Evolutionary conservation across 2,797 vertebrate species (phyloP).

Genomic region (Lutjanus campechanus): DNA sequence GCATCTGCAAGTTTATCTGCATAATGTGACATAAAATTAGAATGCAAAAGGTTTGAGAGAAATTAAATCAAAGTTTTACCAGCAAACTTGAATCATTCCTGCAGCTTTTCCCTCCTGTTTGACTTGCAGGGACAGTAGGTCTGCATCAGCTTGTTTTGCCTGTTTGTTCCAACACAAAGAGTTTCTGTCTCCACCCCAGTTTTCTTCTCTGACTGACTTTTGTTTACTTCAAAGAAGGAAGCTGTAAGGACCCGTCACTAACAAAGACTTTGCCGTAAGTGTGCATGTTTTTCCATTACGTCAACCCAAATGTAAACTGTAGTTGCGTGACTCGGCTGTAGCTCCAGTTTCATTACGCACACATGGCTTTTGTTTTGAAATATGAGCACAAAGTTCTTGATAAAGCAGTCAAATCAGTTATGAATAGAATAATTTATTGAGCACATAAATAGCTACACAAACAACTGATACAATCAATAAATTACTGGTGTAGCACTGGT

Average conservation of each 20-base stretch:
- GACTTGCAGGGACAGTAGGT: slow-evolving; percentile 23
- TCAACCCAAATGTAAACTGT: slow-evolving; percentile 36
- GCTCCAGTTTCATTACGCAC: slow-evolving; percentile 46
- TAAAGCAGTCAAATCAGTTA: slow-evolving; percentile 9
- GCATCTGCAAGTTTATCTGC: slow-evolving; percentile 18
- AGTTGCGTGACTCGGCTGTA: slow-evolving; percentile 46
- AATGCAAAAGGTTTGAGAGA: not conserved
- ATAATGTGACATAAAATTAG: not conserved
- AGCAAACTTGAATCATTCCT: not conserved
- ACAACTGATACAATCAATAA: slow-evolving; percentile 58
- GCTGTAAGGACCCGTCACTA: not conserved
- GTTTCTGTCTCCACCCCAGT: slow-evolving; percentile 68
- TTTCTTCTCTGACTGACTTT: slow-evolving; percentile 19
- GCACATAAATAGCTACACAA: slow-evolving; percentile 67
- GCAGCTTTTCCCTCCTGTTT: not conserved
- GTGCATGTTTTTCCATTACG: slow-evolving; percentile 36
- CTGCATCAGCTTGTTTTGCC: slow-evolving; percentile 66
- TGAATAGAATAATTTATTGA: slow-evolving; percentile 79
- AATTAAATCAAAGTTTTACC: not conserved
- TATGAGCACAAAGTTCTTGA: slow-evolving; percentile 1
- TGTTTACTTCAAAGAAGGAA: slow-evolving; percentile 37
- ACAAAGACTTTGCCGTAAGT: slow-evolving; percentile 29
- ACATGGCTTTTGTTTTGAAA: slow-evolving; percentile 43
- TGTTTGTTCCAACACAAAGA: slow-evolving; percentile 48
- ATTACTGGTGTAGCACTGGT: slow-evolving; percentile 46